Evolutionary conservation across 2,797 vertebrate genomes (phyloP).

Genomic region (Sardinella longiceps): DNA sequence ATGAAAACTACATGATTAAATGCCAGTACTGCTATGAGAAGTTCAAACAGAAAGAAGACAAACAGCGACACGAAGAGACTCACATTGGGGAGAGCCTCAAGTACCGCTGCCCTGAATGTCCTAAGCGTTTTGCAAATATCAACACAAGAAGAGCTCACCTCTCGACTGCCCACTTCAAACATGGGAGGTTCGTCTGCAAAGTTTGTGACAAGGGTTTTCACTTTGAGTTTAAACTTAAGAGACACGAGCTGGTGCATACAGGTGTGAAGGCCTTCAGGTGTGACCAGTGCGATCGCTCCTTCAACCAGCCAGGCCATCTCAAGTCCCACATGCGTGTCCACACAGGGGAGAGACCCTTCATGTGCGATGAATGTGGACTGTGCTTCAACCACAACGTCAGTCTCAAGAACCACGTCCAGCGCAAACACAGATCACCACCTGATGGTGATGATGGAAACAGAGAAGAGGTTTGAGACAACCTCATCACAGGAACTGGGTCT

Average conservation of each 20-base stretch:
- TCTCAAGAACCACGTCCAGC: constrained; percentile 42
- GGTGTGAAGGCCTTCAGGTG: constrained; percentile 45
- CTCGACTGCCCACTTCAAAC: constrained; percentile 20
- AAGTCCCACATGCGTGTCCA: constrained; percentile 45
- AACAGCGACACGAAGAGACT: constrained; percentile 33
- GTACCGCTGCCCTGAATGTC: constrained; percentile 37
- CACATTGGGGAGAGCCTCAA: constrained; percentile 33
- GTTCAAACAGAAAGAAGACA: background rate
- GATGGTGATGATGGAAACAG: background rate
- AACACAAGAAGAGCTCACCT: no score
- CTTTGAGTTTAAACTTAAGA: background rate
- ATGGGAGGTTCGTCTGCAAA: constrained; percentile 33
- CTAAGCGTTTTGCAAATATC: constrained; percentile 32
- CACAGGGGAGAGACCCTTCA: constrained; percentile 45
- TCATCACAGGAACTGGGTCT: no score
- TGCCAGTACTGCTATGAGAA: background rate
- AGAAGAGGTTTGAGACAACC: background rate
- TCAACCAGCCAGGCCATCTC: constrained; percentile 42
- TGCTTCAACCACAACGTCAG: constrained; percentile 49
- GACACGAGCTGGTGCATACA: constrained; percentile 35
- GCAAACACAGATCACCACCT: background rate
- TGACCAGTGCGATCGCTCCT: constrained; percentile 31
- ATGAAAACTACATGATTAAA: background rate
- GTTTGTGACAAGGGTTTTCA: constrained; percentile 27
- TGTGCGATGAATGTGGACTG: constrained; percentile 43